phyloP scores from a whole-genome alignment of 2,113 vertebrate species.

The Ochotona princeps region DNA sequence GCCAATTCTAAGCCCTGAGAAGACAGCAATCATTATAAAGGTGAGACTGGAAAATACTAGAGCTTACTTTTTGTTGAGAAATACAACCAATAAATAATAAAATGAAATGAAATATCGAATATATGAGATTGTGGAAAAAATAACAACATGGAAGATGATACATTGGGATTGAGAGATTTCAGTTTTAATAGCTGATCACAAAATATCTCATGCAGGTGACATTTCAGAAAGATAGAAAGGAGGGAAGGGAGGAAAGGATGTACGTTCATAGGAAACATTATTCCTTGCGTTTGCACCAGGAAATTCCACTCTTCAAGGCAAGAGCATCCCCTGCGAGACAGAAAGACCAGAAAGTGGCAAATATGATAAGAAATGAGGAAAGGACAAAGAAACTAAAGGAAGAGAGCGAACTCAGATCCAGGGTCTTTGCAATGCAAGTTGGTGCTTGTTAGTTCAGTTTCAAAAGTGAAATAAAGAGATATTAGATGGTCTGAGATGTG shows the following conservation, averaged over 20 bases:
- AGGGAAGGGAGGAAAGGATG: neutral
- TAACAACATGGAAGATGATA: neutral
- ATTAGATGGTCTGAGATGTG: neutral
- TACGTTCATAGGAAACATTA: too few relatives aligned
- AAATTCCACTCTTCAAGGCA: neutral
- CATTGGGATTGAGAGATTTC: neutral
- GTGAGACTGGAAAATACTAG: neutral
- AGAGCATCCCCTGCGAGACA: fast-evolving
- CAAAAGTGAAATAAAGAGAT: neutral
- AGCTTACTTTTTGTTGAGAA: neutral
- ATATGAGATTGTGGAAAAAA: neutral
- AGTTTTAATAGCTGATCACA: neutral
- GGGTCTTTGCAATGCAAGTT: neutral
- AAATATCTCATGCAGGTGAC: neutral
- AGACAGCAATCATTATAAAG: neutral
- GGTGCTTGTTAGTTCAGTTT: neutral
- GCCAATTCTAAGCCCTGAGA: neutral
- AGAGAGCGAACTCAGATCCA: neutral
- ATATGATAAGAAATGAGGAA: neutral
- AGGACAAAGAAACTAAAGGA: too few relatives aligned
- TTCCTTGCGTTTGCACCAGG: neutral
- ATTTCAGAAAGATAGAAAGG: neutral
- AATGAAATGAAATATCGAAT: neutral
- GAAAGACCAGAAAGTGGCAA: neutral
- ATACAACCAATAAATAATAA: neutral